These are phyloP conservation scores for Sitta europaea DNA, from an alignment of 2,113 vertebrate genomes.

Conservation along the genomic window DNA sequence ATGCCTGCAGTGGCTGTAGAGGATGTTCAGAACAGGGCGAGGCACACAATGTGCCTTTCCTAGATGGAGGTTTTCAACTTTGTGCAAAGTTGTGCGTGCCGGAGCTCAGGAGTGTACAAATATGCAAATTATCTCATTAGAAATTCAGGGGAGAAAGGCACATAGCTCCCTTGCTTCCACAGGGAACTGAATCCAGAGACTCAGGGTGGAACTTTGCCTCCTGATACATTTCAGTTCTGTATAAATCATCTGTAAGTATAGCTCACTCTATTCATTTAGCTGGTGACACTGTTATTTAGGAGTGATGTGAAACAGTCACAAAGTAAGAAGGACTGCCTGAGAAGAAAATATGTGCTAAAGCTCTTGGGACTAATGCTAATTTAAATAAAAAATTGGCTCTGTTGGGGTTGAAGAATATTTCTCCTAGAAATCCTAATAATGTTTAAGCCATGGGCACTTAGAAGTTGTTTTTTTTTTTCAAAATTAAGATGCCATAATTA, in stretches of 20 bases:
- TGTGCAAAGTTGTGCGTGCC: not conserved
- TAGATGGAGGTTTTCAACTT: not conserved
- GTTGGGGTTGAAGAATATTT: not conserved
- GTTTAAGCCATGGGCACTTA: not conserved
- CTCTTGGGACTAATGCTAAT: constrained; percentile 36
- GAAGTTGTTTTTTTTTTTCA: not conserved
- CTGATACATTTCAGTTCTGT: not conserved
- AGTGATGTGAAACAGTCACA: not conserved
- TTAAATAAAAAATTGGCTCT: constrained; percentile 10
- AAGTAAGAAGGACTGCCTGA: constrained; percentile 4
- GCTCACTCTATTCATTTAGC: constrained; percentile 9
- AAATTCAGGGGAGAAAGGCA: constrained; percentile 11
- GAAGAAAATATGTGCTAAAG: constrained; percentile 35
- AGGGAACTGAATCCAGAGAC: not conserved
- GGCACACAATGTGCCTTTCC: not conserved
- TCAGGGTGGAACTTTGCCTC: not conserved
- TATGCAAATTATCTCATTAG: not conserved
- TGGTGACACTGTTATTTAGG: constrained; percentile 26
- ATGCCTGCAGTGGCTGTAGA: not conserved
- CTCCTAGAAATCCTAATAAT: not conserved
- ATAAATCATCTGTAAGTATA: constrained; percentile 17
- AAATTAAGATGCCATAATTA: not conserved
- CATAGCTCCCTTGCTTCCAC: not conserved
- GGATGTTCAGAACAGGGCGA: not conserved
- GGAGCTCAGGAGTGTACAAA: not conserved